Evolutionary conservation across 2,113 vertebrate genomes (phyloP), one percentile per base, ranked within the genome.

Genomic region (Penelope pileata): DNA sequence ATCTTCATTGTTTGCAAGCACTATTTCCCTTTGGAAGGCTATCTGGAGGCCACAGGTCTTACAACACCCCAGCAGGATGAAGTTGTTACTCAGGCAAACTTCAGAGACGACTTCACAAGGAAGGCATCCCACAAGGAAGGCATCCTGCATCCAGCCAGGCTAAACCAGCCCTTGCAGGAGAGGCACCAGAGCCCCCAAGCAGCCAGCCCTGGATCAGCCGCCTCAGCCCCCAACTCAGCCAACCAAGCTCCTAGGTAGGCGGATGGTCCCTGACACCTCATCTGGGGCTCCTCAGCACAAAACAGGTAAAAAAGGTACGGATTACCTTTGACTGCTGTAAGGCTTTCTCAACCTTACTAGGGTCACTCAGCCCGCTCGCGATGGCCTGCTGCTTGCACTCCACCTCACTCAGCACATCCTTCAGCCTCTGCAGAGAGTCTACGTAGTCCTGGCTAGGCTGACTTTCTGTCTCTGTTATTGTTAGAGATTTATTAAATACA

Each of bases 281-380:
- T 68, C 47, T 16, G 14, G 16, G 53, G 1, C 26, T 73, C 2
- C 19, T 24, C 9, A 50, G 45, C 34, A 56, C 59, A 34, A 29
- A 12, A 22, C 34, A 66, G 30, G 26, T 3, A 64, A 58, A 58
- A 58, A 58, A 68, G 27, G 21, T 4, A 64, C 21, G 51, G 79
- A 72, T 90, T 96, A 98, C 98, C 98, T 98, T 98, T 47, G 97
- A 98, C 68, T 97, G 97, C 56, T 98, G 97, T 54, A 99, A 96
- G 16, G 98, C 97, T 2, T 80, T 97, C 84, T 99, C 98, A 29
- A 97, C 96, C 38, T 98, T 94, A 15, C 94, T 91, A 24, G 97
- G 80, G 67, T 99, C 98, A 0, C 91, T 95, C 12, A 99, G 73
- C 2, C 95, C 92, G 4, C 91, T 94, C 78, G 93, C 86, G 11